phyloP scores from a whole-genome alignment of 2,888 invertebrate genomes.

The Muscina levida region DNA sequence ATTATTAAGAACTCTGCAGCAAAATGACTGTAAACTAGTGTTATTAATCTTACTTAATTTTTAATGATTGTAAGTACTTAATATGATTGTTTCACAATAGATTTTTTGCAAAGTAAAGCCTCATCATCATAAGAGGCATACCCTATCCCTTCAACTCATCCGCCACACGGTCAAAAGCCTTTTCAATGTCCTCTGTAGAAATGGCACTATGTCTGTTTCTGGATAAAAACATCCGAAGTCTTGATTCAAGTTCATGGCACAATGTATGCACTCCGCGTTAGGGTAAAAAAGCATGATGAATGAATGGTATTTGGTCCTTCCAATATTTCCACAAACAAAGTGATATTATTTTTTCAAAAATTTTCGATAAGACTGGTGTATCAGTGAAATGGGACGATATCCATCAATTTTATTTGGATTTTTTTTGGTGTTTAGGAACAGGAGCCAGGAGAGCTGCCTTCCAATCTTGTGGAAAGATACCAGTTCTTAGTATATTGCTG shows the following conservation, averaged over 20 bases:
- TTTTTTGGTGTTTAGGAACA: conserved; percentile 4
- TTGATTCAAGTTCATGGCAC: neutral
- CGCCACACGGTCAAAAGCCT: neutral
- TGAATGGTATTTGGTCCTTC: neutral
- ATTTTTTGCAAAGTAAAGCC: conserved; percentile 42
- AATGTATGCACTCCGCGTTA: neutral
- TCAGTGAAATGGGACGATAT: no score
- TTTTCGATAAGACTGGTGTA: conserved; percentile 6
- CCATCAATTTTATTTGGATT: neutral
- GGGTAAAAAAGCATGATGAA: neutral
- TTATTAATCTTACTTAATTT: conserved; percentile 31
- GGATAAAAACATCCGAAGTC: neutral
- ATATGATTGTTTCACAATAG: conserved; percentile 45
- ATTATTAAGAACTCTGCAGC: no score
- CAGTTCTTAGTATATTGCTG: no score
- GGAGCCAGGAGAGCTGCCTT: neutral
- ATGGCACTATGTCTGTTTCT: neutral
- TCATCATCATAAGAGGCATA: neutral
- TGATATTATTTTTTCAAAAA: conserved; percentile 1
- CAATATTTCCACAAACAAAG: neutral
- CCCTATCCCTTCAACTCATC: neutral
- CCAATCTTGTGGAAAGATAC: conserved; percentile 4
- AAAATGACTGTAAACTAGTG: no score
- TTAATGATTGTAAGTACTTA: no score
- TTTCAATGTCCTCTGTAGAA: conserved; percentile 6